These are phyloP conservation scores for Zaprionus camerounensis DNA, from an alignment of 1,140 invertebrate genomes.

Conservation along the genomic window DNA sequence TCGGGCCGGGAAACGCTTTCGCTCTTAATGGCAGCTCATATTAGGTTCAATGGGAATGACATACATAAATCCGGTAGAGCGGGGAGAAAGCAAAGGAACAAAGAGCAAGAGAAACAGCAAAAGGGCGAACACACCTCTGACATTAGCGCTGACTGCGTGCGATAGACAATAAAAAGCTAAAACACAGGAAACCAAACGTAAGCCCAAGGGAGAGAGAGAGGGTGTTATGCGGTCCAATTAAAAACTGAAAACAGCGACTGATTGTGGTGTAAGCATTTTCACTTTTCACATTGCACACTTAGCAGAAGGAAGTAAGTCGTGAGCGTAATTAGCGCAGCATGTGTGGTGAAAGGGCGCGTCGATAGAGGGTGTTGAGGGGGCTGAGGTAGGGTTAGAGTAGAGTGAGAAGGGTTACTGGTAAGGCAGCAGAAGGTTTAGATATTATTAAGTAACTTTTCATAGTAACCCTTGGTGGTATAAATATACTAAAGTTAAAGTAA, in stretches of 20 bases:
- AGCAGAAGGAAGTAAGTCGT: slow-evolving; percentile 18
- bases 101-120: not conserved
- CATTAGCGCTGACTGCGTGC: slow-evolving; percentile 70
- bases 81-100: not conserved
- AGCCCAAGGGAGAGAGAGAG: not conserved
- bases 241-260: slow-evolving; percentile 33
- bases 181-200: slow-evolving; percentile 24
- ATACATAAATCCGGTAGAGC: slow-evolving; percentile 12
- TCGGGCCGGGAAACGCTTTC: slow-evolving; percentile 13
- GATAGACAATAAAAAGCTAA: slow-evolving; percentile 62
- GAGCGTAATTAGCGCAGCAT: slow-evolving; percentile 8
- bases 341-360: not conserved
- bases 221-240: not conserved
- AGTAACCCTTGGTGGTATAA: not conserved
- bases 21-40: slow-evolving; percentile 42
- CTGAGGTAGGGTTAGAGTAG: not conserved
- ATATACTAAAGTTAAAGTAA: not conserved
- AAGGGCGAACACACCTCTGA: slow-evolving; percentile 57
- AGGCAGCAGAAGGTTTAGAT: not conserved
- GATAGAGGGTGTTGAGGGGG: not conserved
- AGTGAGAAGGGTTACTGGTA: no score
- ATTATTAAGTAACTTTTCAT: not conserved
- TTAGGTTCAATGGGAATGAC: slow-evolving; percentile 77
- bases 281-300: slow-evolving; percentile 32
- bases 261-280: slow-evolving; percentile 66